phyloP scores from a whole-genome alignment of 2,888 invertebrate species.

The Orthosia gracilis region DNA sequence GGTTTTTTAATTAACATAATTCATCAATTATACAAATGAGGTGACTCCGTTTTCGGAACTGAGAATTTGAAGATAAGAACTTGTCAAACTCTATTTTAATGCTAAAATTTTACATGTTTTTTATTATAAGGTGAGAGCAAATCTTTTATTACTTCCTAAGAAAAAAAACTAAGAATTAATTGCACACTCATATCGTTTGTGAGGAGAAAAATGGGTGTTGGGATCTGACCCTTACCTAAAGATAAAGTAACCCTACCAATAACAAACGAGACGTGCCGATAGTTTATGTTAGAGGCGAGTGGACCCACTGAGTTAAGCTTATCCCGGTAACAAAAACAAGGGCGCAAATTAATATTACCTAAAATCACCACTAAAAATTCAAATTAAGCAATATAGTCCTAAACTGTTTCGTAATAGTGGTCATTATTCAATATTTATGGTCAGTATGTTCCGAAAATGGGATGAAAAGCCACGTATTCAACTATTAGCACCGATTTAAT shows the following conservation, averaged over 20 bases:
- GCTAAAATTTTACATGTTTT: too few species aligned
- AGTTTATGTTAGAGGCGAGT: conserved; percentile 31
- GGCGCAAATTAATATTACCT: conserved; percentile 29
- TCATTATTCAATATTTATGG: conserved; percentile 38
- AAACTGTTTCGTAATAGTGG: conserved; percentile 20
- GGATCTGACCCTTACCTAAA: conserved; percentile 25
- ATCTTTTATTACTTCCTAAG: background rate
- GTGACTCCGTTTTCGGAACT: too few species aligned
- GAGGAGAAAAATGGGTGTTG: conserved; percentile 10
- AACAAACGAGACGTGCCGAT: conserved; percentile 44
- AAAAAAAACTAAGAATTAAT: background rate
- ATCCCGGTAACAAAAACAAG: conserved; percentile 32
- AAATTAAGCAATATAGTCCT: conserved; percentile 15
- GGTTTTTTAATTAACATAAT: too few species aligned
- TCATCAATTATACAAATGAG: too few species aligned
- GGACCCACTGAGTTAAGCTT: conserved; percentile 11
- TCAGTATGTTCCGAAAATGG: conserved; percentile 10
- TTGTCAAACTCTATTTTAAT: too few species aligned
- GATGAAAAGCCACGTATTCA: background rate
- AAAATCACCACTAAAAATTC: conserved; percentile 16
- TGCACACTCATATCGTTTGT: conserved; percentile 1
- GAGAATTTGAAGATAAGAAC: too few species aligned
- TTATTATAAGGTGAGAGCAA: background rate
- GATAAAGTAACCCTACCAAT: conserved; percentile 42
- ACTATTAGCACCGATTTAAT: conserved; percentile 1